Percentiles rank a stretch among this genome's conserved stretches.
These are phyloP conservation scores for Sparidentex hasta DNA, from an alignment of 2,797 vertebrate genomes.

Conservation along the genomic window DNA sequence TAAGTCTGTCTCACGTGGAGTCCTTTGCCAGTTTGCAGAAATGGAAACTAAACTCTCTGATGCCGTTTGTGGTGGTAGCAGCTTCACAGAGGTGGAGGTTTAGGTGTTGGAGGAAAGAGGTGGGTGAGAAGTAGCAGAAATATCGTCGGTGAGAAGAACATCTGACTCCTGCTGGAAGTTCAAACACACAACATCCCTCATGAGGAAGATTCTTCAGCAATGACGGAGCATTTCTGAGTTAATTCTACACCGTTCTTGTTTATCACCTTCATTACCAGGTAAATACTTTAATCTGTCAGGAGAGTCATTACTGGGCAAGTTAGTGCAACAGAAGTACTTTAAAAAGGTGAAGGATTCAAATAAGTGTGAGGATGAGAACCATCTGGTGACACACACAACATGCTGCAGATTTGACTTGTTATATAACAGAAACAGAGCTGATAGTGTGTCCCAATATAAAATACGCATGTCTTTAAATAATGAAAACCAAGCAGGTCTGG, in stretches of 20 bases:
- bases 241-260: slow-evolving; percentile 1
- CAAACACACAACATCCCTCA: not conserved
- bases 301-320: not conserved
- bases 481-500: not conserved
- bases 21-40: not conserved
- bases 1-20: not conserved
- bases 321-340: not conserved
- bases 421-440: not conserved
- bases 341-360: slow-evolving; percentile 10
- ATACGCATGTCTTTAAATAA: not conserved
- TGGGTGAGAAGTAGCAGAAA: slow-evolving; percentile 6
- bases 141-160: slow-evolving; percentile 10
- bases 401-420: not conserved
- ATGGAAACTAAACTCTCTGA: not conserved
- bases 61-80: not conserved
- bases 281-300: slow-evolving; percentile 5
- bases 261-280: slow-evolving; percentile 5
- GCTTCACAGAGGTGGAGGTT: not conserved
- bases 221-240: not conserved
- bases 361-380: not conserved
- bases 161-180: not conserved
- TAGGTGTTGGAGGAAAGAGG: not conserved
- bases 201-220: not conserved
- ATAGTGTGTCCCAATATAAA: not conserved
- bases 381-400: not conserved